Evolutionary conservation across 2,888 invertebrate genomes (phyloP), one percentile per base, ranked within the genome.

Genomic region (Watsonalla binaria): DNA sequence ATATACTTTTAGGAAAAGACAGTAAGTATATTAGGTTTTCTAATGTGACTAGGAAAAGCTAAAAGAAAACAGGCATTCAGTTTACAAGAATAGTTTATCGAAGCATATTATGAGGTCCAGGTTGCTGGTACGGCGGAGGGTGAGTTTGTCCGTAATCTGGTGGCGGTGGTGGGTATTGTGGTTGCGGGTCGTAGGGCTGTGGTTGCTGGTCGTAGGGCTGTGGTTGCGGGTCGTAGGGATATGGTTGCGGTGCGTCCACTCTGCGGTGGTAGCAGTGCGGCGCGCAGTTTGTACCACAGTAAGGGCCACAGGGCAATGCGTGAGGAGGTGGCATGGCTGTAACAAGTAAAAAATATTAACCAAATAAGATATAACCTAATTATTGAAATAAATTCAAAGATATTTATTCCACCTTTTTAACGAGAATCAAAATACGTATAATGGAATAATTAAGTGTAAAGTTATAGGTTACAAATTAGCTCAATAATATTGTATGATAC

Each of bases 281-380:
- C 0, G 70, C 68, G 58, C 86, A 86, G 59, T 60, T 58, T 0
- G 76, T 42, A 11, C 42, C 42, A 42, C 42, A 42, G 42, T 42
- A 11, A 11, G 84, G 82, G 0, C 86, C 84, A 55, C 86, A 86
- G 0, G 84, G 84, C 34, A 69, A 51, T 4, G 70, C 66, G 67
- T 84, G 80, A 0, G 84, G 86, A 0, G 84, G 83, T 4, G 81
- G 73, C 88, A 87, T 86, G 45, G 14, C 83, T 86, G 70, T 6
- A 72, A 80, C 14, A 54, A 55, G 50, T 54, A 55, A 56, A 54
- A 54, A 47, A 6, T 35, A 48, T 24, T 34, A 35, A 35, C 6
- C 4, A 8, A 24, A 14, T 24, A 33, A 33, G 6, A 47, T 34
- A 15, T 24, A 24, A 24, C 4, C 24, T 24, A 24, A 24, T 24